Base-by-base conservation (phyloP, 1,140 invertebrate genomes). In the Schlechtendalia chinensis region DNA sequence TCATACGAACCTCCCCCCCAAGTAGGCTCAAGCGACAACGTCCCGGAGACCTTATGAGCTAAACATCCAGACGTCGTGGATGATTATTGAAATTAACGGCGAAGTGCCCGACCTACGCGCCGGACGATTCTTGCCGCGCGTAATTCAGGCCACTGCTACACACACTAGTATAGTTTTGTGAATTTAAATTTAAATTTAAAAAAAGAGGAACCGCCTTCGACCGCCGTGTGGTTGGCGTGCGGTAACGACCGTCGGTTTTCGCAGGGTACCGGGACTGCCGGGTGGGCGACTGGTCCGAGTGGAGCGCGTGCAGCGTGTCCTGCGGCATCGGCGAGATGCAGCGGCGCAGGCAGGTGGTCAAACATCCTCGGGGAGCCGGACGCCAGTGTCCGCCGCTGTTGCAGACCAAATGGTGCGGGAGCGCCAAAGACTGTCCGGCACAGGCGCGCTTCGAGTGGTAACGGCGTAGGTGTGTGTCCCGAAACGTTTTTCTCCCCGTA, bases 251-350 rank as follows among this genome's bases (percentile, higher is more conserved):
- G 32, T 27, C 32, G 1, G 17, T 63, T 63, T 32, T 63, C 8
- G 24, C 83, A 83, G 83, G 82, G 50, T 89, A 90, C 72, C 87
- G 91, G 83, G 92, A 95, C 85, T 96, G 95, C 85, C 90, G 91
- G 82, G 93, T 96, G n/a, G 89, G 91, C 69, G 91, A 93, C 81
- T 96, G 94, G 95, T 91, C 91, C 5, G 89, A 91, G 81, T 96
- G 94, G 94, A 92, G 92, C 82, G 86, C 89, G 19, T 96, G 94
- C 87, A 93, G 91, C 85, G 92, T 92, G 83, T 91, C 92, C 54
- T 96, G 94, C 85, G 94, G 94, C 61, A 93, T 96, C 54, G 95
- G 94, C 19, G 93, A 95, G 85, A 93, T 93, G 86, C 88, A 91
- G 84, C 89, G 94, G 82, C 90, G 90, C 81, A 88, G 94, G 82